A percentile compares a stretch with the other conserved stretches of the same genome.
phyloP scores from a whole-genome alignment of 2,113 vertebrate genomes.

The Gulo gulo region DNA sequence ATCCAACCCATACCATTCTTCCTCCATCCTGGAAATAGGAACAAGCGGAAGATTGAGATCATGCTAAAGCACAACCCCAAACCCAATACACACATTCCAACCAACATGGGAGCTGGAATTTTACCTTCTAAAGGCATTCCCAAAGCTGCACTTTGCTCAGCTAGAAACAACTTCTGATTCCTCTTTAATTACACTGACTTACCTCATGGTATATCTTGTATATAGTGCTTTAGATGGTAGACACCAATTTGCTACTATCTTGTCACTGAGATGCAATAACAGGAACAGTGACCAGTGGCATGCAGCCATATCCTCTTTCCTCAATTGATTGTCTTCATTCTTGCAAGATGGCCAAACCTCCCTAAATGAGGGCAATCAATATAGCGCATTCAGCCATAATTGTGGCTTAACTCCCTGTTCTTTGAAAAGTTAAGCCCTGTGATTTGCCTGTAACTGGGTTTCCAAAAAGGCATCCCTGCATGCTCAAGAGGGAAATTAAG shows the following conservation, averaged over 20 bases:
- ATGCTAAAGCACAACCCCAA: background rate
- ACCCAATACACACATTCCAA: background rate
- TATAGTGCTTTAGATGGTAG: slow-evolving; percentile 38
- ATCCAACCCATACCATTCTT: background rate
- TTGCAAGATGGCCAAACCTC: slow-evolving; percentile 43
- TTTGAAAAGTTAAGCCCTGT: slow-evolving; percentile 56
- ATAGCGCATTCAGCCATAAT: slow-evolving; percentile 29
- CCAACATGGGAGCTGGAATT: background rate
- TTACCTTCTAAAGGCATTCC: background rate
- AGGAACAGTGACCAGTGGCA: slow-evolving; percentile 28
- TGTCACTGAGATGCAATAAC: slow-evolving; percentile 36
- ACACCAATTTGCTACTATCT: slow-evolving; percentile 58
- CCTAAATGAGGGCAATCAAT: slow-evolving; percentile 50
- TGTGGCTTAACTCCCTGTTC: slow-evolving; percentile 55
- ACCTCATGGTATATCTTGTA: slow-evolving; percentile 19
- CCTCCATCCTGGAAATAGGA: background rate
- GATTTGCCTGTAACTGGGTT: slow-evolving; percentile 58
- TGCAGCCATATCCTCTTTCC: background rate
- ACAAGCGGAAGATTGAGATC: background rate
- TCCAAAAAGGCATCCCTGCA: slow-evolving; percentile 45
- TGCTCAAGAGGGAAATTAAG: slow-evolving; percentile 48
- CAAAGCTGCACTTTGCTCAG: background rate
- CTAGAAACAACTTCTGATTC: background rate
- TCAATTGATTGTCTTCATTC: slow-evolving; percentile 33
- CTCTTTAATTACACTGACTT: slow-evolving; percentile 48